Evolutionary conservation across 2,113 vertebrate species (phyloP), one percentile per base, ranked within the genome.

Genomic region (Neopipo cinnamomea): DNA sequence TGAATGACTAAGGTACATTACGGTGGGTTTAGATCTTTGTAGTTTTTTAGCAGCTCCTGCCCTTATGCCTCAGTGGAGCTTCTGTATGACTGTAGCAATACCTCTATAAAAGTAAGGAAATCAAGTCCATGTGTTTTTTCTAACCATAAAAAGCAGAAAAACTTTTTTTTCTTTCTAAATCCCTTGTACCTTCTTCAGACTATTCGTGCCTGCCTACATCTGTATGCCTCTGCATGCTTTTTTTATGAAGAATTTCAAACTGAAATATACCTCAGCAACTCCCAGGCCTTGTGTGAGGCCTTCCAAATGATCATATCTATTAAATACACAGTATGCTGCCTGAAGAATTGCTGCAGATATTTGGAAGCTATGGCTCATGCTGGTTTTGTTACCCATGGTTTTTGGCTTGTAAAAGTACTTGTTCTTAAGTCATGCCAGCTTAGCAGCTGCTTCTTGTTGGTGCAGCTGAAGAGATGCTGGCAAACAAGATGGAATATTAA

Each of bases 161-260:
- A 2, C 13, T 30, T 55, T 58, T 70, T 47, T 5, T 27, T 66
- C 14, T 56, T 52, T 55, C 46, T 16, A 53, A 79, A 49, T 3
- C 18, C 14, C 28, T 49, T 20, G 8, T 24, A 2, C 8, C 61
- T 28, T 74, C 55, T 58, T 70, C n/a, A 37, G 37, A 44, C 16
- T 1, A 2, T 8, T 12, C 1, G 0, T 25, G 65, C 22, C 55
- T 67, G 22, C 42, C 31, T 66, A 31, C 2, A 2, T 41, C 31
- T 61, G 44, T 46, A 2, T 22, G 23, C 46, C 49, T 66, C 42
- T 49, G 47, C 47, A 24, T 49, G 47, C 47, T 49, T 49, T 49
- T 49, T 50, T 55, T 21, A 11, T 53, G 39, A 66, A 67, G 31
- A 28, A 52, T 78, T 81, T 53, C 37, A n/a, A 52, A 56, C 23